phyloP scores from a whole-genome alignment of 2,113 vertebrate genomes.

The Oncorhynchus gorbuscha region DNA sequence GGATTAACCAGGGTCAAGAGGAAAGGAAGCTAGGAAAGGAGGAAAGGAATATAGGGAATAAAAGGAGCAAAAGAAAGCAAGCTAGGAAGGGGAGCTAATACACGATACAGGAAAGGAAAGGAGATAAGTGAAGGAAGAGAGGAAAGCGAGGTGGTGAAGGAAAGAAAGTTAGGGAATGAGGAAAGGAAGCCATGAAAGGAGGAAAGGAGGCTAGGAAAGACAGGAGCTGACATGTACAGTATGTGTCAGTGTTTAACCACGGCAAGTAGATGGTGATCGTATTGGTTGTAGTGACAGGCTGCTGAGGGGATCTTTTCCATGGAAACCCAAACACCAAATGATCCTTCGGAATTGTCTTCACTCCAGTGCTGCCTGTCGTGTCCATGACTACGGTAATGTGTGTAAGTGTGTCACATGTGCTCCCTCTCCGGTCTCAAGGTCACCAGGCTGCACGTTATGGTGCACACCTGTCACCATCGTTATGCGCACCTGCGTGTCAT shows the following conservation, averaged over 20 bases:
- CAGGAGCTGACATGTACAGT: neutral
- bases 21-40: too few relatives aligned
- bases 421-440: too few relatives aligned
- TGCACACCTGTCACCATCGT: too few relatives aligned
- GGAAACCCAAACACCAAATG: constrained; percentile 4
- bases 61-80: too few relatives aligned
- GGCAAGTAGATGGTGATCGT: too few relatives aligned
- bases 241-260: too few relatives aligned
- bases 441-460: too few relatives aligned
- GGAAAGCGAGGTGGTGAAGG: neutral
- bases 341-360: constrained; percentile 30
- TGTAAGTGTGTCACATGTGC: neutral
- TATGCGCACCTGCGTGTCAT: too few relatives aligned
- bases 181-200: neutral
- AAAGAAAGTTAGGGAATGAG: constrained; percentile 2
- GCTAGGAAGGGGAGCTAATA: neutral
- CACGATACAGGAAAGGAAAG: neutral
- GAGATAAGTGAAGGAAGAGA: neutral
- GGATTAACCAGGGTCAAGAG: too few relatives aligned
- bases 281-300: too few relatives aligned
- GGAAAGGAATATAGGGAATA: too few relatives aligned
- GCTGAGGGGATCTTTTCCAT: too few relatives aligned
- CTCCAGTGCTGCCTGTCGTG: constrained; percentile 18
- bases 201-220: constrained; percentile 9
- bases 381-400: neutral